These are phyloP conservation scores for Pollachius pollachius DNA, from an alignment of 2,113 vertebrate genomes.

Conservation along the genomic window DNA sequence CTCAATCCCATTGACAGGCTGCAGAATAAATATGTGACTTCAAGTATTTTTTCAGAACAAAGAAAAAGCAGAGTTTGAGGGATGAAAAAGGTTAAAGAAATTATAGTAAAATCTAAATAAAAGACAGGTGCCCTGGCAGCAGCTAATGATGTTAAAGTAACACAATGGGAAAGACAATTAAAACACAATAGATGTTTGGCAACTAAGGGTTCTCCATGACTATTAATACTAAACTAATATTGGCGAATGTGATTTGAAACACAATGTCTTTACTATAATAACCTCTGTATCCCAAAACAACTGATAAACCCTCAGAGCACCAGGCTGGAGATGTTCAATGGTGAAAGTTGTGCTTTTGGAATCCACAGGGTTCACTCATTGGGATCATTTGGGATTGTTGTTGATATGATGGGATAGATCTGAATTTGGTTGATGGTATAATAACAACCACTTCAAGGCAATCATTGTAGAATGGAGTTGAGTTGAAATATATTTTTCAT, in stretches of 20 bases:
- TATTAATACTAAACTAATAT: neutral
- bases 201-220: neutral
- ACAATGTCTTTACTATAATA: conserved; percentile 20
- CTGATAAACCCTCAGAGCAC: conserved; percentile 62
- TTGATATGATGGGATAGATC: conserved; percentile 30
- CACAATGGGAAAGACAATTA: neutral
- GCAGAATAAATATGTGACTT: conserved; percentile 51
- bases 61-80: conserved; percentile 4
- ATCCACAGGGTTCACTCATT: conserved; percentile 59
- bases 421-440: too few species aligned
- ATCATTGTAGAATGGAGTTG: neutral
- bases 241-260: conserved; percentile 19
- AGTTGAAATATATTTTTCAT: conserved; percentile 37
- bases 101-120: neutral
- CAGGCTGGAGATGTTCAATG: conserved; percentile 68
- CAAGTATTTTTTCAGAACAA: conserved; percentile 49
- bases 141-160: neutral
- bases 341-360: conserved; percentile 71
- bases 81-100: neutral
- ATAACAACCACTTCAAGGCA: too few species aligned
- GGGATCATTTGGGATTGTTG: conserved; percentile 35
- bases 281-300: conserved; percentile 48
- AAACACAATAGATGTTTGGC: neutral
- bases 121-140: neutral
- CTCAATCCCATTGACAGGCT: conserved; percentile 39